These are phyloP conservation scores for Numenius phaeopus DNA, from an alignment of 2,797 vertebrate species.

Conservation along the genomic window DNA sequence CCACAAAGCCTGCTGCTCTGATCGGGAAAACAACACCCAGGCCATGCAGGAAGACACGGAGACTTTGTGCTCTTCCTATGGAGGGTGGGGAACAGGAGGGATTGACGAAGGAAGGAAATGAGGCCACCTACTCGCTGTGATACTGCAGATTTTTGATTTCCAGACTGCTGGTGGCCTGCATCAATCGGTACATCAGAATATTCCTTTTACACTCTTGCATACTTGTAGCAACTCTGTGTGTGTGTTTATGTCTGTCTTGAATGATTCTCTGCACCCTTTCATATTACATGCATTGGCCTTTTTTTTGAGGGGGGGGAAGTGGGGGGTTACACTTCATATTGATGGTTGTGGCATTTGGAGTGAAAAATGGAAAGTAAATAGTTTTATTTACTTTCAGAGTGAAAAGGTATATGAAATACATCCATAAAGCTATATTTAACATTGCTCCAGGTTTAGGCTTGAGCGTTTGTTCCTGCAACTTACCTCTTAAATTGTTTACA, in stretches of 20 bases:
- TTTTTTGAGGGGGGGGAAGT: neutral
- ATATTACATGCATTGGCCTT: neutral
- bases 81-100: neutral
- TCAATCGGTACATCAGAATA: neutral
- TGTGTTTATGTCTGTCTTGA: neutral
- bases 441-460: neutral
- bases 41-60: neutral
- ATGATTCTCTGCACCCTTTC: neutral
- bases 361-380: neutral
- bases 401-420: neutral
- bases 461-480: neutral
- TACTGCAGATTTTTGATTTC: neutral
- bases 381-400: neutral
- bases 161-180: neutral
- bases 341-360: neutral
- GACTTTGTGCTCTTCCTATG: neutral
- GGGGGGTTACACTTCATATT: neutral
- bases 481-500: neutral
- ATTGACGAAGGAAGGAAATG: neutral
- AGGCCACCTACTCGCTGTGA: neutral
- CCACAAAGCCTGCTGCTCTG: conserved; percentile 30
- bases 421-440: neutral
- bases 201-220: neutral
- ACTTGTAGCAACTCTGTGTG: neutral
- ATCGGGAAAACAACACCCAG: neutral